These are phyloP conservation scores for Stegodyphus dumicola DNA, from an alignment of 1,140 invertebrate species.

Conservation along the genomic window DNA sequence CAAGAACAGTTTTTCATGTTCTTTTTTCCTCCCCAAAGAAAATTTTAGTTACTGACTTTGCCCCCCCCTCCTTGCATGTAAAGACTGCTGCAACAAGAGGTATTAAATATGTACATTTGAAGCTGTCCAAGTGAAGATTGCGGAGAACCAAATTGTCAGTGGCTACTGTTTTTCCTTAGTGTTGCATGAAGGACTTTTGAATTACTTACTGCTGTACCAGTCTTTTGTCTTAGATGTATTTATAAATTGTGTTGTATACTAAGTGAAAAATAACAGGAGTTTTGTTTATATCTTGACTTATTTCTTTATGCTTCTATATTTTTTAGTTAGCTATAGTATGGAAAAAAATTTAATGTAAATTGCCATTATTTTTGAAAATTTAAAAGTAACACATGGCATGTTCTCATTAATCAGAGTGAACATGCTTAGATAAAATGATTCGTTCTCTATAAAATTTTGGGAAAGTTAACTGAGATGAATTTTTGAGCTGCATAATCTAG, in stretches of 20 bases:
- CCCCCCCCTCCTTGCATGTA: constrained; percentile 7
- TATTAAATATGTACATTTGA: constrained; percentile 45
- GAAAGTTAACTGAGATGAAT: no score
- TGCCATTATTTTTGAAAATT: no score
- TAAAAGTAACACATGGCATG: no score
- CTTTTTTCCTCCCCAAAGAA: constrained; percentile 51
- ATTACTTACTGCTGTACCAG: constrained; percentile 59
- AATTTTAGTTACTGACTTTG: constrained; percentile 49
- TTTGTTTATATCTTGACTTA: constrained; percentile 41
- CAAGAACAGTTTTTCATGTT: constrained; percentile 19
- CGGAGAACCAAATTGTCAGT: constrained; percentile 39
- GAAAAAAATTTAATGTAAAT: neutral
- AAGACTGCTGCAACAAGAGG: constrained; percentile 50
- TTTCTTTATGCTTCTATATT: constrained; percentile 58
- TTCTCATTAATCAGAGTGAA: no score
- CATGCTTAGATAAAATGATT: no score
- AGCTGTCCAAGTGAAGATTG: constrained; percentile 30
- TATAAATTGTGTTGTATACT: constrained; percentile 62
- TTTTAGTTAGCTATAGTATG: neutral
- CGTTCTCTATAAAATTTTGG: no score
- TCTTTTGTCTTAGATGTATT: constrained; percentile 61
- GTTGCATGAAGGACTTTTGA: constrained; percentile 31
- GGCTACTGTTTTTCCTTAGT: constrained; percentile 12
- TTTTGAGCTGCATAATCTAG: no score
- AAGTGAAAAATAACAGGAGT: constrained; percentile 54